Percentiles rank a stretch among this genome's conserved stretches.
These are phyloP conservation scores for Bovichtus variegatus DNA, from an alignment of 2,797 vertebrate genomes.

Conservation along the genomic window DNA sequence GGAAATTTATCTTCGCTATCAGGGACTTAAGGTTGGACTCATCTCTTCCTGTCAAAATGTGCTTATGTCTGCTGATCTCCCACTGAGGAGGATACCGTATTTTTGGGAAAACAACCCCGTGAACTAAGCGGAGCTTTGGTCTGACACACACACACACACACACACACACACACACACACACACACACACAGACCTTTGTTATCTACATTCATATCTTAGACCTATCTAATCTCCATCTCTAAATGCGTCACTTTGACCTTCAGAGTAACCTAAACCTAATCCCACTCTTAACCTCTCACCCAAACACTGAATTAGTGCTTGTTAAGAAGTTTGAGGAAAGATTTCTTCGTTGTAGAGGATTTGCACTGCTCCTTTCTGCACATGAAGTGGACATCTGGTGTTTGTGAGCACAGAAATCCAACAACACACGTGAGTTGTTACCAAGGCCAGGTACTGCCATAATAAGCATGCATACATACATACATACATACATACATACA, in stretches of 20 bases:
- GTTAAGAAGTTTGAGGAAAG: background rate
- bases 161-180: constrained; percentile 7
- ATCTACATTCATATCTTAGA: constrained; percentile 10
- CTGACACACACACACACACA: constrained; percentile 1
- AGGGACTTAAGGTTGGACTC: constrained; percentile 40
- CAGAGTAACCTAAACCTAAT: constrained; percentile 22
- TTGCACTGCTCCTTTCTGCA: background rate
- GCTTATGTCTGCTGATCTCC: constrained; percentile 54
- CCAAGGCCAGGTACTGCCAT: constrained; percentile 3
- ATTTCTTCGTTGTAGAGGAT: background rate
- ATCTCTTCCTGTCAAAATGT: constrained; percentile 72
- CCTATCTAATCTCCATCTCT: constrained; percentile 5
- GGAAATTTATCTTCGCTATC: constrained; percentile 28
- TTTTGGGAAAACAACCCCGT: constrained; percentile 33
- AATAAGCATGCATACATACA: background rate
- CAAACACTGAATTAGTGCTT: constrained; percentile 1
- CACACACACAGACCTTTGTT: too few species aligned
- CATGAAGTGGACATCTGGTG: constrained; percentile 19
- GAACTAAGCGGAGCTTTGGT: constrained; percentile 36
- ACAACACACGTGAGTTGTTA: background rate
- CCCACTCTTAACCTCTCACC: constrained; percentile 33
- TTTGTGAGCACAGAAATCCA: constrained; percentile 8
- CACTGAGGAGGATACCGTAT: constrained; percentile 31
- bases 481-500: background rate
- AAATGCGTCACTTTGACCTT: constrained; percentile 38